A percentile compares a stretch with the other conserved stretches of the same genome.
phyloP scores from a whole-genome alignment of 2,113 vertebrate species.

The Pterocles orientalis region DNA sequence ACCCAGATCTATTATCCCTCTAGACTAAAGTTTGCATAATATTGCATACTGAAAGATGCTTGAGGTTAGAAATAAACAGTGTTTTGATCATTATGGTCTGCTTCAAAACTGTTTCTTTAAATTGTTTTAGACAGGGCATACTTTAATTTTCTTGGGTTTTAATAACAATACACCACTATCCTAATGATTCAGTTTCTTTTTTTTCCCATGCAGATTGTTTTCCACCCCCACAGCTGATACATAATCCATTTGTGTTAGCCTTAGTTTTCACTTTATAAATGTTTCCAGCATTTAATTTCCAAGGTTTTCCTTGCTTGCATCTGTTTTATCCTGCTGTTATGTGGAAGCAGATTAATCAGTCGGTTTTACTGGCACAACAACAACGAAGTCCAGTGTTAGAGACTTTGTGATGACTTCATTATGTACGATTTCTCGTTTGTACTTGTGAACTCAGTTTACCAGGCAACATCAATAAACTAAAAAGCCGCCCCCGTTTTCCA shows the following conservation, averaged over 20 bases:
- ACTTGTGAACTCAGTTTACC: constrained; percentile 63
- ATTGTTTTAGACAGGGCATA: neutral
- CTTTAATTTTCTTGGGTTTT: neutral
- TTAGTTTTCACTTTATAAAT: constrained; percentile 58
- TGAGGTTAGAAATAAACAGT: neutral
- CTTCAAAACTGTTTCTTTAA: neutral
- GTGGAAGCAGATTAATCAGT: constrained; percentile 47
- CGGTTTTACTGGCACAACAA: constrained; percentile 56
- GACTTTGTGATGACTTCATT: constrained; percentile 53
- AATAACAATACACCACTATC: neutral
- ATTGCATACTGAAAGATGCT: neutral
- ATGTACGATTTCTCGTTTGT: constrained; percentile 52
- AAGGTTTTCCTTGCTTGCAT: constrained; percentile 41
- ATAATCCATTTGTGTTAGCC: constrained; percentile 20
- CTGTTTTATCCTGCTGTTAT: constrained; percentile 51
- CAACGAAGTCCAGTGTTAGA: constrained; percentile 45
- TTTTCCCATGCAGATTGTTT: constrained; percentile 40
- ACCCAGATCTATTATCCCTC: neutral
- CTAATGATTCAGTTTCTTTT: neutral
- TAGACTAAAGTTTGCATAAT: neutral
- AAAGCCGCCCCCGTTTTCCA: neutral
- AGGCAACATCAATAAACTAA: constrained; percentile 56
- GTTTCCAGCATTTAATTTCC: constrained; percentile 64
- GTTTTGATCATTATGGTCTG: neutral
- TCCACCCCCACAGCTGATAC: constrained; percentile 14